Conservation (phyloP, 2,113 vertebrate species). For the Engystomops pustulosus region DNA sequence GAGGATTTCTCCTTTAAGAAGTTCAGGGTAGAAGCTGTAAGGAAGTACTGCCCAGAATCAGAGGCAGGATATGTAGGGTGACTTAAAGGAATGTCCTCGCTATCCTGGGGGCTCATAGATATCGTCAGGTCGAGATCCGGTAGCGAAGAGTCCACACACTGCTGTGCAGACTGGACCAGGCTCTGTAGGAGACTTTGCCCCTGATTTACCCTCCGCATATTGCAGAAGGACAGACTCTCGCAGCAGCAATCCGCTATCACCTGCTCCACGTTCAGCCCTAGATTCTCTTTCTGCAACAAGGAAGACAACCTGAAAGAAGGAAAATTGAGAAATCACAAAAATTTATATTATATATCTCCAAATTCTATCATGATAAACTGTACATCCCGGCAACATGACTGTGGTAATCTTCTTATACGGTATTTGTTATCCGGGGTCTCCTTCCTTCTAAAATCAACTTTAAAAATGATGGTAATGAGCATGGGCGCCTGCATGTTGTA, state of each 20-base stretch:
- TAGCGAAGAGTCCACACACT: constrained; percentile 70
- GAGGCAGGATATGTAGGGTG: constrained; percentile 61
- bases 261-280: constrained; percentile 86
- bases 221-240: constrained; percentile 81
- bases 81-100: constrained; percentile 58
- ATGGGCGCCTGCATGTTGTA: too few species aligned
- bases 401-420: too few species aligned
- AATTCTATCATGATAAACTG: too few species aligned
- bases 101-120: constrained; percentile 55
- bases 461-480: too few species aligned
- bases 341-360: too few species aligned
- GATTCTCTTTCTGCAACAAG: constrained; percentile 81
- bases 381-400: too few species aligned
- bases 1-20: constrained; percentile 88
- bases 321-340: not conserved
- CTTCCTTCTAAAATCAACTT: too few species aligned
- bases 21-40: constrained; percentile 85
- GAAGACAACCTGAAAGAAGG: constrained; percentile 74
- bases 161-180: constrained; percentile 74
- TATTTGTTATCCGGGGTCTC: too few species aligned
- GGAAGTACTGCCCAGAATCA: constrained; percentile 71
- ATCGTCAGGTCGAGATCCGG: constrained; percentile 69
- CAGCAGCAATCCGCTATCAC: constrained; percentile 90
- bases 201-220: constrained; percentile 67
- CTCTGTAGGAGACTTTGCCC: constrained; percentile 67